Conservation (phyloP, 2,888 invertebrate species). For the Tetheella fluctuosa region DNA sequence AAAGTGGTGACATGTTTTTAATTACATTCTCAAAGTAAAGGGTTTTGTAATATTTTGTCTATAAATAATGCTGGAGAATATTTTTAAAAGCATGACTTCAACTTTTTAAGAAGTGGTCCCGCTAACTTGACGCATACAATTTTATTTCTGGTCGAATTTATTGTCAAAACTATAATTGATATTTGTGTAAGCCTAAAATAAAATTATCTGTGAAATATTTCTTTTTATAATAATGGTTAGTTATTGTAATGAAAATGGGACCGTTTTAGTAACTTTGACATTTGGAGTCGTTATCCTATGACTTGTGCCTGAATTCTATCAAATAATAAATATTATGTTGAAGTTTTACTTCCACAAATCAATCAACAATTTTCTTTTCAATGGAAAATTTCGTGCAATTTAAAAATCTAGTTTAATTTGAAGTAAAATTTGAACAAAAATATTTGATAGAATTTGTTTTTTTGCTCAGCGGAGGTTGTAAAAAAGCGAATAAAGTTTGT, state of each 20-base stretch:
- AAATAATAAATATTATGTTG: slow-evolving; percentile 34
- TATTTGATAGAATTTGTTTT: slow-evolving; percentile 53
- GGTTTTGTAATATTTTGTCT: neutral
- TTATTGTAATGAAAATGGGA: slow-evolving; percentile 49
- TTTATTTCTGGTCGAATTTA: slow-evolving; percentile 32
- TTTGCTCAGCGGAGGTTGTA: slow-evolving; percentile 81
- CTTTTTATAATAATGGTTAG: slow-evolving; percentile 62
- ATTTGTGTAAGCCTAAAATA: slow-evolving; percentile 64
- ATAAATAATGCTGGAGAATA: neutral
- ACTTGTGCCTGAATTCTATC: slow-evolving; percentile 68
- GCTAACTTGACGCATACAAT: too few relatives aligned
- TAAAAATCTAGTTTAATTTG: slow-evolving; percentile 14
- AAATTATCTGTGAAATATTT: slow-evolving; percentile 56
- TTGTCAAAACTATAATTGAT: slow-evolving; percentile 49
- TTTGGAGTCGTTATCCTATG: slow-evolving; percentile 54
- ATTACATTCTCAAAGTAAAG: neutral
- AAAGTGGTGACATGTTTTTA: neutral
- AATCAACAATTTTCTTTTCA: neutral
- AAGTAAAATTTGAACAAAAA: slow-evolving; percentile 41
- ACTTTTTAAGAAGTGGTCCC: too few relatives aligned
- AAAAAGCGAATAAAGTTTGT: slow-evolving; percentile 30
- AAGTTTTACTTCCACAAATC: slow-evolving; percentile 25
- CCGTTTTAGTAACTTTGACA: slow-evolving; percentile 56
- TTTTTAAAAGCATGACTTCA: neutral
- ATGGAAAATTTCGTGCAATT: slow-evolving; percentile 7